These are phyloP conservation scores for Microchirus variegatus DNA, from an alignment of 2,797 vertebrate species.

Conservation along the genomic window DNA sequence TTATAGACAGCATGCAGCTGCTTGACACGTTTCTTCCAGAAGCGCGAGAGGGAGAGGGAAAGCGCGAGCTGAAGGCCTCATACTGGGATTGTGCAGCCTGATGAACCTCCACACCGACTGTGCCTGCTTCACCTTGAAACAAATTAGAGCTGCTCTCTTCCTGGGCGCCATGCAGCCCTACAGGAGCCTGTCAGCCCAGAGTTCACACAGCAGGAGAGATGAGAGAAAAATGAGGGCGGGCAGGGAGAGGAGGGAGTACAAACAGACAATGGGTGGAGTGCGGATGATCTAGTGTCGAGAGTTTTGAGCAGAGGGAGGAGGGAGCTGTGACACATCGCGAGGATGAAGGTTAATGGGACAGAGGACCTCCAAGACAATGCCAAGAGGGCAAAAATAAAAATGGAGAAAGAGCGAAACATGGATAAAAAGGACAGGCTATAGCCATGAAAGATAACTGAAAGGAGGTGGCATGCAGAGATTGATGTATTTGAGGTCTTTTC, in stretches of 20 bases:
- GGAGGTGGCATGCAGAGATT: constrained; percentile 1
- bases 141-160: constrained; percentile 65
- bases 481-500: constrained; percentile 5
- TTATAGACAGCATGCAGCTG: constrained; percentile 61
- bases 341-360: constrained; percentile 66
- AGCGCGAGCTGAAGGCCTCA: constrained; percentile 27
- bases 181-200: constrained; percentile 63
- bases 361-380: constrained; percentile 58
- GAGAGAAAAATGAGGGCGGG: constrained; percentile 44
- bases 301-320: constrained; percentile 41
- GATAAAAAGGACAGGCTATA: neutral
- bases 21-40: constrained; percentile 28
- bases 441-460: constrained; percentile 38
- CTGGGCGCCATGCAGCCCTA: constrained; percentile 41
- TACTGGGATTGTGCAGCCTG: constrained; percentile 33
- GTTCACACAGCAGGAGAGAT: constrained; percentile 59
- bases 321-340: constrained; percentile 53
- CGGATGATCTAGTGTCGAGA: constrained; percentile 48
- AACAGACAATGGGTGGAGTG: constrained; percentile 49
- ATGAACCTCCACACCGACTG: constrained; percentile 41
- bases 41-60: constrained; percentile 10
- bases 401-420: neutral
- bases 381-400: constrained; percentile 38
- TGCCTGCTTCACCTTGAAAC: constrained; percentile 75
- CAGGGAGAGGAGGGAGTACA: constrained; percentile 17